Evolutionary conservation across 2,888 invertebrate species (phyloP).

Genomic region (Lasioglossum vierecki): DNA sequence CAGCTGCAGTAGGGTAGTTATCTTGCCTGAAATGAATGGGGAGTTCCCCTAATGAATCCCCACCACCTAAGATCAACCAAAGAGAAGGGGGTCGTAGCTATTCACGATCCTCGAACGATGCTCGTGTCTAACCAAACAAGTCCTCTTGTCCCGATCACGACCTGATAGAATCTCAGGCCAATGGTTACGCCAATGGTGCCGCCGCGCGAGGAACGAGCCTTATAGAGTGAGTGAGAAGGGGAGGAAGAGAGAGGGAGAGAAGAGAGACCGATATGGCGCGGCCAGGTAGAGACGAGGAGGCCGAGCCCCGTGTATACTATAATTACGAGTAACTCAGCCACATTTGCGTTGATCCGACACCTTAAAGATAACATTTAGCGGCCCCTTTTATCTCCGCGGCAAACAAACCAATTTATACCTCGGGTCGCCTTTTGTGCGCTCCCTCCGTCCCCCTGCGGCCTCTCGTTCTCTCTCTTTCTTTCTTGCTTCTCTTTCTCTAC

Average conservation of each 20-base stretch:
- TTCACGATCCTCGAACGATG: neutral
- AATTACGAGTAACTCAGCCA: constrained; percentile 84
- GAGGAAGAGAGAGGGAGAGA: constrained; percentile 12
- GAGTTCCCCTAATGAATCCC: neutral
- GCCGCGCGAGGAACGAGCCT: constrained; percentile 74
- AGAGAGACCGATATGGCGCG: constrained; percentile 47
- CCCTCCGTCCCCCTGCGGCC: neutral
- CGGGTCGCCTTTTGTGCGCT: constrained; percentile 84
- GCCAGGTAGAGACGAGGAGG: constrained; percentile 75
- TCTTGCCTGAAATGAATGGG: neutral
- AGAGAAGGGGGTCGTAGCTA: neutral
- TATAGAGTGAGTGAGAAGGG: constrained; percentile 28
- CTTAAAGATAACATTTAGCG: constrained; percentile 85
- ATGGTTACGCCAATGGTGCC: constrained; percentile 74
- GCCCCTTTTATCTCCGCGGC: constrained; percentile 84
- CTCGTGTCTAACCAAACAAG: constrained; percentile 28
- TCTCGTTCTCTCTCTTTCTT: constrained; percentile 22
- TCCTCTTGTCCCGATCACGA: constrained; percentile 8
- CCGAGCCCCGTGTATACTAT: constrained; percentile 81
- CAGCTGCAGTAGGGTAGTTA: neutral
- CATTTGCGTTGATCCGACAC: constrained; percentile 85
- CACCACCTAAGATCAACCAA: neutral
- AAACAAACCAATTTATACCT: constrained; percentile 84
- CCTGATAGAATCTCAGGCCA: constrained; percentile 58
- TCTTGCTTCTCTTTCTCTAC: neutral